Conservation (phyloP, 1,140 invertebrate genomes). For the Papilio dardanus region DNA sequence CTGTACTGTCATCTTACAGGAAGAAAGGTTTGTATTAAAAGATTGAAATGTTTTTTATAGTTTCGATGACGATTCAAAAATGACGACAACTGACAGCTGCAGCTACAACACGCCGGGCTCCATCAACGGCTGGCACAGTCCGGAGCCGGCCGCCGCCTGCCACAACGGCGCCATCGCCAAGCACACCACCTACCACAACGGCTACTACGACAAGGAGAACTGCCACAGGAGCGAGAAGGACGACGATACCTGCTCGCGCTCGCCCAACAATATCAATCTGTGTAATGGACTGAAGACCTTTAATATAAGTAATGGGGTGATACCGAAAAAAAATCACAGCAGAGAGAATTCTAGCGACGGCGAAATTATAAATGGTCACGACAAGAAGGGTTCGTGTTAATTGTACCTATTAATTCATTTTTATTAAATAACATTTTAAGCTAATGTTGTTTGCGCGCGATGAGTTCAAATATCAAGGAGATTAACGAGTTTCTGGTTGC, state of each 20-base stretch:
- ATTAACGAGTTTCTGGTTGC: too few species aligned
- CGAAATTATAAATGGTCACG: slow-evolving; percentile 68
- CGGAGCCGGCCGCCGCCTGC: slow-evolving; percentile 62
- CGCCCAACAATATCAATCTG: slow-evolving; percentile 77
- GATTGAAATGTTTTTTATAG: slow-evolving; percentile 53
- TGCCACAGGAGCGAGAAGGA: slow-evolving; percentile 65
- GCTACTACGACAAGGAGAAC: slow-evolving; percentile 70
- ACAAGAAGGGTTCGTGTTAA: slow-evolving; percentile 62
- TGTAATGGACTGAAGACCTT: slow-evolving; percentile 73
- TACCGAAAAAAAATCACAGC: slow-evolving; percentile 67
- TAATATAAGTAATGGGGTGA: slow-evolving; percentile 73
- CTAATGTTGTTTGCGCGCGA: neutral
- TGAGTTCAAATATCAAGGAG: neutral
- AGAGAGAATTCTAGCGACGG: slow-evolving; percentile 68
- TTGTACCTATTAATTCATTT: neutral
- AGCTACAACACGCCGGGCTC: slow-evolving; percentile 79
- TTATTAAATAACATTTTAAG: neutral
- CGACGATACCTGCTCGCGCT: slow-evolving; percentile 62
- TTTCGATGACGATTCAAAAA: slow-evolving; percentile 81
- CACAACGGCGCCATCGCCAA: slow-evolving; percentile 76
- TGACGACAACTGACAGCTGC: slow-evolving; percentile 79
- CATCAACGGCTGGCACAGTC: slow-evolving; percentile 81
- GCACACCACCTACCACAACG: slow-evolving; percentile 67
- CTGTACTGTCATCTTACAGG: too few species aligned
- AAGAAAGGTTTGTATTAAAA: too few species aligned